Evolutionary conservation across 1,140 invertebrate species (phyloP).

Genomic region (Apis mellifera): DNA sequence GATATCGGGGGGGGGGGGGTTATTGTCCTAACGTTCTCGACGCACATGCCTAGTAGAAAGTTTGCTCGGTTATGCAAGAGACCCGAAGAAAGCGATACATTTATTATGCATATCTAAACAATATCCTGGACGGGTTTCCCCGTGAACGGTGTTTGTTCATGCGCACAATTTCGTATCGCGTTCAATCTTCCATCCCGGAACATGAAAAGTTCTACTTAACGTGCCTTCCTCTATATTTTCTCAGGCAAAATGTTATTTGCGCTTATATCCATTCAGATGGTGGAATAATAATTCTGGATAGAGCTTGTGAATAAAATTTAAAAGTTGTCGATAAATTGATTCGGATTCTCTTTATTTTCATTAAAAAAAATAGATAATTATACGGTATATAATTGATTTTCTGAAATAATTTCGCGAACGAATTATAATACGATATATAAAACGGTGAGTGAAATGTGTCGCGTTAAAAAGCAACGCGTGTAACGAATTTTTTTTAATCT

Average conservation of each 20-base stretch:
- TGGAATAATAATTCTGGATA: neutral
- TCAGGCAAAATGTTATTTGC: neutral
- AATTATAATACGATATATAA: neutral
- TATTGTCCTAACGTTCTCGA: constrained; percentile 52
- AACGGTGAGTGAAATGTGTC: neutral
- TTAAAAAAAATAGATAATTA: no score
- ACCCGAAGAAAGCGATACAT: constrained; percentile 40
- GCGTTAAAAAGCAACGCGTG: no score
- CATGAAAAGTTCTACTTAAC: constrained; percentile 16
- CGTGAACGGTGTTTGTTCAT: constrained; percentile 41
- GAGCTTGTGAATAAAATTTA: no score
- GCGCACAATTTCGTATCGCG: constrained; percentile 28
- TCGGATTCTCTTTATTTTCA: neutral
- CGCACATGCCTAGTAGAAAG: constrained; percentile 41
- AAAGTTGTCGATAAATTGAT: neutral
- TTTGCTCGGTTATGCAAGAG: constrained; percentile 53
- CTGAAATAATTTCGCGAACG: no score
- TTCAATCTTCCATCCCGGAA: constrained; percentile 27
- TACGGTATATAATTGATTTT: no score
- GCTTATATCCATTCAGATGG: neutral
- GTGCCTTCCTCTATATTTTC: constrained; percentile 2
- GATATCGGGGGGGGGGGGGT: constrained; percentile 53
- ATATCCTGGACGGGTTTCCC: constrained; percentile 28
- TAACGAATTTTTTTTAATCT: neutral
- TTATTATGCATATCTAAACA: constrained; percentile 50